Evolutionary conservation across 2,113 vertebrate species (phyloP), one percentile per base, ranked within the genome.

Genomic region (Indicator indicator): DNA sequence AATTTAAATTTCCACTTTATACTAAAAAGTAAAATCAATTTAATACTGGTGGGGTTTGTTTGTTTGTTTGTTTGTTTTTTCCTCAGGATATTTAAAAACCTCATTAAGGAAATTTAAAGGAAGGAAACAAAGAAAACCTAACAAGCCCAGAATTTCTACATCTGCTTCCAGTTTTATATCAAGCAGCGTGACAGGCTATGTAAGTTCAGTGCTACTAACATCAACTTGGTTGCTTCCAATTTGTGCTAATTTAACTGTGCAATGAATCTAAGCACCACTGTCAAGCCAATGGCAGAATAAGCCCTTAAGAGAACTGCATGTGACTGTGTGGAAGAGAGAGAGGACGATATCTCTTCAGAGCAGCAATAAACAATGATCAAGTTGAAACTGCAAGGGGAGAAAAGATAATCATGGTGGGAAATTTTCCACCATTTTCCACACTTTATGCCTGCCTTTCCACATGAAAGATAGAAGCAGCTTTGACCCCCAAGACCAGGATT

Each of bases 1-100:
- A 84, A 84, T 42, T 78, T 69, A 64, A 54, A 82, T 88, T 80
- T 90, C 69, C 58, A 75, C 75, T 92, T 92, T 81, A 74, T 74
- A 26, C 48, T 90, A 73, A 74, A 82, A 88, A 86, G 15, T 42
- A 52, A 70, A 64, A 91, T 63, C 11, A 6, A 85, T 73, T 73
- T 76, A 91, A 62, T 67, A 67, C 6, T 44, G 42, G 42, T 44
- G 42, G 42, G 42, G 42, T 16, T 15, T 15, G 14, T 44, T 44
- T 44, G 42, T 44, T 44, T 42, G 42, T 42, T 42, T 42, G 12
- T 42, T 42, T 44, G 42, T 44, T 44, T 44, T 44, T 67, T 86
- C 77, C 14, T 56, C n/a, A 48, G 64, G 42, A 74, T 27, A 59
- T 64, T 59, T 80, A 46, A 80, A 94, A 93, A 44, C 4, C 28